Evolutionary conservation across 2,888 invertebrate genomes (phyloP), one percentile per base, ranked within the genome.

Genomic region (Stramonita haemastoma): DNA sequence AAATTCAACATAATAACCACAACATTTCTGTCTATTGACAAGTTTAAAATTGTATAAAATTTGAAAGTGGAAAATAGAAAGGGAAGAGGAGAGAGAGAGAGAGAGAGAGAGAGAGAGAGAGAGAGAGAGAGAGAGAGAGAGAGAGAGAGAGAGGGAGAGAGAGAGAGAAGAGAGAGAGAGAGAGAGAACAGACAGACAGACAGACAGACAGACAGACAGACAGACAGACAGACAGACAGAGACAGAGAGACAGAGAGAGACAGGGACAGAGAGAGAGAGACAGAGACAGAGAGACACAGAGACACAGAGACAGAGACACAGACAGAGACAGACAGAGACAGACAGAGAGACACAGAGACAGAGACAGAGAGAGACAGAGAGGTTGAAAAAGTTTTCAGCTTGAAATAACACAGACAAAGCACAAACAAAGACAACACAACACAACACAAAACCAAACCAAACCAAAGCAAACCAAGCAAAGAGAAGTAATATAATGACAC

Each of bases 111-210:
- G 66, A 66, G 66, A 66, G 66, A 66, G 66, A 66, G 66, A 66
- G 66, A 66, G 73, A 73, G 73, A 73, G 73, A 73, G 85, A 36
- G 46, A 56, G 86, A 26, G 86, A 26, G 86, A 26, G 57, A 26
- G 86, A 86, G 86, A 86, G 86, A 86, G 86, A 86, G 86, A 86
- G 57, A 60, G 86, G 13, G 57, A 86, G 86, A 57, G 60, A 86
- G 86, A 86, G 60, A 86, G 60, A 86, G 60, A 86, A 8, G 73
- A 73, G 73, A 36, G 46, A 46, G 86, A 86, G 86, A 56, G 57
- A 86, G 56, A 56, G 32, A 86, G 19, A n/a, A 73, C n/a, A 73
- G 73, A 73, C n/a, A 73, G 85, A 36, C 5, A 56, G 86, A 26
- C 57, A 26, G 86, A 26, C 13, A 26, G 86, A 86, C 57, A 86